Conservation (phyloP, 2,888 invertebrate genomes). For the Drosophila prostipennis region DNA sequence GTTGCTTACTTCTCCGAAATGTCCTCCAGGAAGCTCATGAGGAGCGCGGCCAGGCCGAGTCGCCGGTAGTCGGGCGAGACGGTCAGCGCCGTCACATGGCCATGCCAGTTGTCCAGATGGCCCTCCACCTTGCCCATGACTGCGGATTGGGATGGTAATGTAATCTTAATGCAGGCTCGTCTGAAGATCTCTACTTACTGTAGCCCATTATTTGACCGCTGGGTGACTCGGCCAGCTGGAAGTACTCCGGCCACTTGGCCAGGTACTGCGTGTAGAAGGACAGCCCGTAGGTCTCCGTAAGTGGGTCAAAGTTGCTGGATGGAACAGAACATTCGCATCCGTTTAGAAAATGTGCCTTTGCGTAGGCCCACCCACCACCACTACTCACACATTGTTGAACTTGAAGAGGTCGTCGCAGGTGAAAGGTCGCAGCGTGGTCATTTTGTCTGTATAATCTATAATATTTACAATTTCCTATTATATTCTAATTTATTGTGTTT, state of each 20-base stretch:
- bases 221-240: conserved; percentile 97
- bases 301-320: conserved; percentile 95
- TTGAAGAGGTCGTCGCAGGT: conserved; percentile 97
- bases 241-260: conserved; percentile 99
- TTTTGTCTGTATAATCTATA: conserved; percentile 83
- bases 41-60: conserved; percentile 94
- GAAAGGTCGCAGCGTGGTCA: conserved; percentile 97
- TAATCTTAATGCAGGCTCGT: too few species aligned
- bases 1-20: conserved; percentile 93
- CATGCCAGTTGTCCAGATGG: conserved; percentile 98
- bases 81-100: conserved; percentile 98
- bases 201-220: conserved; percentile 99
- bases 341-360: too few species aligned
- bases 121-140: conserved; percentile 99
- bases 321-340: background rate
- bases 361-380: too few species aligned
- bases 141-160: conserved; percentile 80
- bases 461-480: too few species aligned
- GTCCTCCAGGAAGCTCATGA: conserved; percentile 98
- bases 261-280: conserved; percentile 99
- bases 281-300: conserved; percentile 98
- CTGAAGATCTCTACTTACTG: conserved; percentile 87
- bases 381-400: conserved; percentile 96
- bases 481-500: too few species aligned
- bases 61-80: conserved; percentile 97